Conservation (phyloP, 2,797 vertebrate genomes). For the Fringilla coelebs region DNA sequence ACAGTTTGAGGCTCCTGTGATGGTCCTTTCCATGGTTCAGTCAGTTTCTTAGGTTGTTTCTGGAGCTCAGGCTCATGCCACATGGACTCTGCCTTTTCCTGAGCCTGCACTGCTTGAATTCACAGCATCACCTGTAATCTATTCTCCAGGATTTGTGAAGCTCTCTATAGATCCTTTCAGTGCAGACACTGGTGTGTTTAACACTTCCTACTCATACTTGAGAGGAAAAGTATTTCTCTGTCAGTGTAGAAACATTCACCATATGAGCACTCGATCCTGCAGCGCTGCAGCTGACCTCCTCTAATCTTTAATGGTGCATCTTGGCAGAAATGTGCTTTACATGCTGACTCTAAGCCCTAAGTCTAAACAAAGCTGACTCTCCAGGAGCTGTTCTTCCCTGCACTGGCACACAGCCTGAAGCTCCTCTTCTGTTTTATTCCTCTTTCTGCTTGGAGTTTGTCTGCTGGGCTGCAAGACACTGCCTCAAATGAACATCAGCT, state of each 20-base stretch:
- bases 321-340: not conserved
- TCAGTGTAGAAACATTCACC: not conserved
- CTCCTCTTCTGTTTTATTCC: not conserved
- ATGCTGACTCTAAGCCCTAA: not conserved
- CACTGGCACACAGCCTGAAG: not conserved
- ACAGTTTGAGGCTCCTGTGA: not conserved
- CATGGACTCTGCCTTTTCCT: not conserved
- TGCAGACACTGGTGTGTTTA: not conserved
- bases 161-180: not conserved
- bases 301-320: not conserved
- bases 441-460: not conserved
- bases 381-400: slow-evolving; percentile 11
- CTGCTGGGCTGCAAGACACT: not conserved
- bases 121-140: not conserved
- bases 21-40: not conserved
- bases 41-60: not conserved
- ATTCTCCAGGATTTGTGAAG: not conserved
- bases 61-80: not conserved
- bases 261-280: not conserved
- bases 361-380: slow-evolving; percentile 4
- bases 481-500: not conserved
- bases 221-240: not conserved
- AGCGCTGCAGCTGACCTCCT: not conserved
- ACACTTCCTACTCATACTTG: not conserved
- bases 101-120: not conserved